Evolutionary conservation across 1,140 invertebrate species (phyloP).

Genomic region (Paraescarpia echinospica): DNA sequence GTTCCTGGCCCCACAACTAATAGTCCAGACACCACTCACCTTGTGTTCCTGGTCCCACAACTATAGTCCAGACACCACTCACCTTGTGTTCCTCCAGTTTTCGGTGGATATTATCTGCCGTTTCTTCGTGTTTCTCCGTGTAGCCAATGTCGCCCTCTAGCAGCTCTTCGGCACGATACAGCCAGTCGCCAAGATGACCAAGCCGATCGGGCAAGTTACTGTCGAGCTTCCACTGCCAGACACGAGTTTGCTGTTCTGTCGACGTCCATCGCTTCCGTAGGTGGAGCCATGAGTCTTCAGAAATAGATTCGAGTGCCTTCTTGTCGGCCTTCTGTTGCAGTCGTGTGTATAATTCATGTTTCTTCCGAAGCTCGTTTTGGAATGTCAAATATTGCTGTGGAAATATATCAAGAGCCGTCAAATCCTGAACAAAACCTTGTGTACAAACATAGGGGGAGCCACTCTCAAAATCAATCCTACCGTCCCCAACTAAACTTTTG

Average conservation of each 20-base stretch:
- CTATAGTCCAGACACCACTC: slow-evolving; percentile 15
- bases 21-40: not conserved
- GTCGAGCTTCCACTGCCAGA: slow-evolving; percentile 83
- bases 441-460: too few species aligned
- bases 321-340: slow-evolving; percentile 29
- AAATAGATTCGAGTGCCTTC: slow-evolving; percentile 21
- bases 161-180: slow-evolving; percentile 81
- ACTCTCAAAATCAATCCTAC: too few species aligned
- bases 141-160: slow-evolving; percentile 58
- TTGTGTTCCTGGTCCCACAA: not conserved
- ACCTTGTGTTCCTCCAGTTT: slow-evolving; percentile 86
- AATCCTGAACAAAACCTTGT: not conserved
- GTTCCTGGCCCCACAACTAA: not conserved
- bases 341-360: slow-evolving; percentile 33
- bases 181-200: slow-evolving; percentile 82
- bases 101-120: slow-evolving; percentile 24
- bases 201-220: slow-evolving; percentile 80
- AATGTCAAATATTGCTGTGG: slow-evolving; percentile 36
- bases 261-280: slow-evolving; percentile 38
- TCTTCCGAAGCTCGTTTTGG: slow-evolving; percentile 32
- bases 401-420: slow-evolving; percentile 13
- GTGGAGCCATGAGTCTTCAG: slow-evolving; percentile 33
- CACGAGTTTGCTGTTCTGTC: slow-evolving; percentile 66
- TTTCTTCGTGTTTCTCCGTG: slow-evolving; percentile 18
- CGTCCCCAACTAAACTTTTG: too few species aligned